Conservation (phyloP, 2,113 vertebrate species). For the Peromyscus maniculatus region DNA sequence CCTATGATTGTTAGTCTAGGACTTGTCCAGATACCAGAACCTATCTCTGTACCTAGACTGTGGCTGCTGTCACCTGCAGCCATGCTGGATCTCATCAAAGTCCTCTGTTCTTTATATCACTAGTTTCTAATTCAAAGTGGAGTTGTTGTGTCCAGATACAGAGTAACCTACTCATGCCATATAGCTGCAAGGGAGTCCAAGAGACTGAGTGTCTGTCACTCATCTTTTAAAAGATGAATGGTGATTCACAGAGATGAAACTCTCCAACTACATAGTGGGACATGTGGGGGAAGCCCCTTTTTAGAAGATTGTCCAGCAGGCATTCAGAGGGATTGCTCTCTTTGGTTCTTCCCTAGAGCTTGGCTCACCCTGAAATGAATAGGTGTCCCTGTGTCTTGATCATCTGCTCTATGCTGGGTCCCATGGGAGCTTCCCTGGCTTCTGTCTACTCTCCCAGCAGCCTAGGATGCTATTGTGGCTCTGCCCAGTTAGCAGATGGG, state of each 20-base stretch:
- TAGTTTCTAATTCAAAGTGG: constrained; percentile 34
- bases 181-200: constrained; percentile 25
- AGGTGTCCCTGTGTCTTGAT: not conserved
- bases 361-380: not conserved
- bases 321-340: rapidly evolving
- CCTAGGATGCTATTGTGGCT: not conserved
- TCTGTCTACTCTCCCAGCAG: not conserved
- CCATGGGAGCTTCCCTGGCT: not conserved
- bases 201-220: not conserved
- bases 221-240: not conserved
- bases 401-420: not conserved
- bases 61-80: not conserved
- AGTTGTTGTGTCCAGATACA: not conserved
- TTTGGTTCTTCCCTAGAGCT: not conserved
- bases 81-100: not conserved
- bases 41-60: not conserved
- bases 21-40: not conserved
- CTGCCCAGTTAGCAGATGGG: not conserved
- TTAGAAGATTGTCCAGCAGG: not conserved
- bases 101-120: not conserved
- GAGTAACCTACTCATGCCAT: not conserved
- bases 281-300: not conserved
- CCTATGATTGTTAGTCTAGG: rapidly evolving
- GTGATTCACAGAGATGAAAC: not conserved
- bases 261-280: not conserved